A percentile compares a stretch with the other conserved stretches of the same genome.
Conservation (phyloP, 2,113 vertebrate species). For the Burhinus bistriatus region DNA sequence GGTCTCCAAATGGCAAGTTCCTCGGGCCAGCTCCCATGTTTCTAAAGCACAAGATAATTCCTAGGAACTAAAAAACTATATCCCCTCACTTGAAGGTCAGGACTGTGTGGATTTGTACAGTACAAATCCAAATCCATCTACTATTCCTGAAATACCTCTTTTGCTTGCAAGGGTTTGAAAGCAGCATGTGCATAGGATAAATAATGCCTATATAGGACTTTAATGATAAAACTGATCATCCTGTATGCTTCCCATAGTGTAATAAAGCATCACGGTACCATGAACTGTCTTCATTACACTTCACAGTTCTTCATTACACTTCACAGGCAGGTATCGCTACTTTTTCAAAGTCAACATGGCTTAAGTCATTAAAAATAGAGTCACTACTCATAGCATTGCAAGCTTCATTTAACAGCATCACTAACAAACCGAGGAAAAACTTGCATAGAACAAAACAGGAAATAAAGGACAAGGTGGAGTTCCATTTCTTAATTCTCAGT, state of each 20-base stretch:
- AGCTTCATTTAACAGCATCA: background rate
- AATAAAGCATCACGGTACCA: background rate
- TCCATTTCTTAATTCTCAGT: background rate
- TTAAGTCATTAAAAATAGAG: background rate
- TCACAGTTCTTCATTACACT: background rate
- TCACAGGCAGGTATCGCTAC: background rate
- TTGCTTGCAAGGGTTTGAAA: background rate
- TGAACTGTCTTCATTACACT: background rate
- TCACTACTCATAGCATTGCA: background rate
- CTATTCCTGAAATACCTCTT: background rate
- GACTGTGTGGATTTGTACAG: background rate
- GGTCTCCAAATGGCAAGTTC: background rate
- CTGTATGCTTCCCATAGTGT: background rate
- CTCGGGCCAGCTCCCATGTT: rapidly evolving
- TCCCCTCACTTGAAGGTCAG: background rate
- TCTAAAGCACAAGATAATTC: background rate
- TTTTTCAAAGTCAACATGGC: background rate
- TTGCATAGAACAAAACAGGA: background rate
- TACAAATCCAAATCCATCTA: background rate
- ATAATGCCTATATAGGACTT: background rate
- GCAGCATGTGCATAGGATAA: background rate
- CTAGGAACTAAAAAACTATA: background rate
- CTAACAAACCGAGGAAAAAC: background rate
- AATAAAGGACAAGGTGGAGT: background rate
- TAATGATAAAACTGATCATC: background rate